Percentiles rank a stretch among this genome's conserved stretches.
Conservation (phyloP, 2,888 invertebrate species). For the Drosophila anomelani region DNA sequence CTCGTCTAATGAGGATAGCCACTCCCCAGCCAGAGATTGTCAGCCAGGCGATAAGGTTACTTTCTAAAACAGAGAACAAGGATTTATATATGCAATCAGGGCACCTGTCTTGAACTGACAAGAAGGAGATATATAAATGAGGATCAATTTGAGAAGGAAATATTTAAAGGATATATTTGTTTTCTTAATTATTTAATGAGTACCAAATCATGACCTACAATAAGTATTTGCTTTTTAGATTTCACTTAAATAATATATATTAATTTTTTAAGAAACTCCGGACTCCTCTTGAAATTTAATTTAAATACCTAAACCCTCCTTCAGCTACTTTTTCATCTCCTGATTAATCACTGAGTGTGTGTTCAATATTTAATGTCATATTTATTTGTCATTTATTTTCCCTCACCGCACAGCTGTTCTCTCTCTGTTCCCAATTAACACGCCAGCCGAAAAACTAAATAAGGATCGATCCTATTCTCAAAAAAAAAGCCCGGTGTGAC, state of each 20-base stretch:
- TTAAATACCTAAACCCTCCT: not conserved
- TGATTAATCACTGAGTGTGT: conserved; percentile 10
- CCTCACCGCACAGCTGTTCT: conserved; percentile 55
- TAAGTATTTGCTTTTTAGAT: too few species aligned
- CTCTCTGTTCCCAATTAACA: conserved; percentile 55
- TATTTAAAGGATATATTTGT: not conserved
- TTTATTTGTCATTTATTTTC: conserved; percentile 19
- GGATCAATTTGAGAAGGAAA: not conserved
- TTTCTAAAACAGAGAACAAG: not conserved
- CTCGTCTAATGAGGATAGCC: conserved; percentile 55
- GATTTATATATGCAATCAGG: not conserved
- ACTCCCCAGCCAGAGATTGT: conserved; percentile 12
- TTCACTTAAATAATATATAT: not conserved
- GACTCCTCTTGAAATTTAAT: not conserved
- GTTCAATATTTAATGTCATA: conserved; percentile 28
- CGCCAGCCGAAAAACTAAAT: conserved; percentile 45
- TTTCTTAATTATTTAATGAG: not conserved
- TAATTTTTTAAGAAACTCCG: not conserved
- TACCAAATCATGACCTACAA: not conserved
- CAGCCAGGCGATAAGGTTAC: conserved; percentile 2
- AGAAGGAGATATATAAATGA: not conserved
- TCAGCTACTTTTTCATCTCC: not conserved
- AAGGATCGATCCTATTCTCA: not conserved
- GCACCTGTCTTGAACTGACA: not conserved
- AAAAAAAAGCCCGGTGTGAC: conserved; percentile 44